phyloP scores from a whole-genome alignment of 2,113 vertebrate species.

The Callipepla californica region DNA sequence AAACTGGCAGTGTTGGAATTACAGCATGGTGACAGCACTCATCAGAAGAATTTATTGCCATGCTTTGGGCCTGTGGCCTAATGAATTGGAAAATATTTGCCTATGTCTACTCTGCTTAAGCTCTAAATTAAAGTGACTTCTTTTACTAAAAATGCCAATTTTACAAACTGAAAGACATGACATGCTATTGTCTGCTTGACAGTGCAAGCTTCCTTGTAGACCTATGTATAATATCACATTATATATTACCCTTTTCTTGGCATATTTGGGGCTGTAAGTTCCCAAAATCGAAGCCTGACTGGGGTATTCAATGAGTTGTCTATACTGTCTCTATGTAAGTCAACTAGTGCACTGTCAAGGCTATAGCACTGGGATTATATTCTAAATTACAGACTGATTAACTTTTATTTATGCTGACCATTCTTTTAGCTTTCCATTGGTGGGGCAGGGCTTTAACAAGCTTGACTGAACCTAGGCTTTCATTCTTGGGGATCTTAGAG shows the following conservation, averaged over 20 bases:
- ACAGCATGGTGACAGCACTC: slow-evolving; percentile 78
- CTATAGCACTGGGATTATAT: not conserved
- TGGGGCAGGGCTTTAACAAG: not conserved
- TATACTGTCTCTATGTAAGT: not conserved
- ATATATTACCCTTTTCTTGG: not conserved
- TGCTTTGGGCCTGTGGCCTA: slow-evolving; percentile 71
- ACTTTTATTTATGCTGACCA: not conserved
- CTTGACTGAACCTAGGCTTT: not conserved
- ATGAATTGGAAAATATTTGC: slow-evolving; percentile 83
- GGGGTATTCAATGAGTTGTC: not conserved
- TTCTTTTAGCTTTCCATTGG: not conserved
- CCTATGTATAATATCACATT: not conserved
- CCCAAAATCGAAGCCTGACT: not conserved
- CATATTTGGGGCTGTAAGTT: not conserved
- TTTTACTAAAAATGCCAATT: slow-evolving; percentile 76
- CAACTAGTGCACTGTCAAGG: not conserved
- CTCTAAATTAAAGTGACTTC: slow-evolving; percentile 77
- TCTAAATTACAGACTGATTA: not conserved
- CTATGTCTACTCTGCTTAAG: slow-evolving; percentile 68
- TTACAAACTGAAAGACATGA: slow-evolving; percentile 68
- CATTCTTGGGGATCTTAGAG: not conserved
- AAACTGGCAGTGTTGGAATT: slow-evolving; percentile 76
- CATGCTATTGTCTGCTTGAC: slow-evolving; percentile 63
- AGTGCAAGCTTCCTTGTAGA: slow-evolving; percentile 56
- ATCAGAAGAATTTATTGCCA: slow-evolving; percentile 82